These are phyloP conservation scores for Myripristis murdjan DNA, from an alignment of 2,797 vertebrate species.

Conservation along the genomic window DNA sequence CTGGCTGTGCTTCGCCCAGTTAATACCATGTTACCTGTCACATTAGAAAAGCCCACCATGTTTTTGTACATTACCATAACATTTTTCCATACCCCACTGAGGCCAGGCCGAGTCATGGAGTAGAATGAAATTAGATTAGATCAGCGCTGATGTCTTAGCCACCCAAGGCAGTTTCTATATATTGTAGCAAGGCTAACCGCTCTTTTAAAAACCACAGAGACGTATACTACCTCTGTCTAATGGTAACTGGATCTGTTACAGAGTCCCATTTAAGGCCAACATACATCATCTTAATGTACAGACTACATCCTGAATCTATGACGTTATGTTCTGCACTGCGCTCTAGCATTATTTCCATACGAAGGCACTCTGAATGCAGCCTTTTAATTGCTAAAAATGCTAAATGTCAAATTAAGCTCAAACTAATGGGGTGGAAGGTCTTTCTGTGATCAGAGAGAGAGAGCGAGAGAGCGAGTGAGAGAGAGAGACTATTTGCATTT, in stretches of 20 bases:
- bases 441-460: slow-evolving; percentile 75
- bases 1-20: slow-evolving; percentile 38
- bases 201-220: slow-evolving; percentile 77
- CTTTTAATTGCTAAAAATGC: slow-evolving; percentile 88
- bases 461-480: slow-evolving; percentile 5
- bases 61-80: slow-evolving; percentile 75
- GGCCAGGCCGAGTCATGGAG: slow-evolving; percentile 68
- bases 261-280: slow-evolving; percentile 77
- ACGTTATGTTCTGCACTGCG: slow-evolving; percentile 68
- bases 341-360: slow-evolving; percentile 66
- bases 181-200: slow-evolving; percentile 65
- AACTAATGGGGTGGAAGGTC: slow-evolving; percentile 87
- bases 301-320: slow-evolving; percentile 74
- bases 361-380: slow-evolving; percentile 74
- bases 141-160: slow-evolving; percentile 78
- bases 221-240: slow-evolving; percentile 76
- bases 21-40: slow-evolving; percentile 81
- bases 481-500: slow-evolving; percentile 83
- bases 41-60: slow-evolving; percentile 77
- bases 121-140: slow-evolving; percentile 83
- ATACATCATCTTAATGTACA: slow-evolving; percentile 82
- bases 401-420: slow-evolving; percentile 89
- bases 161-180: slow-evolving; percentile 77
- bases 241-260: slow-evolving; percentile 80
- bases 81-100: slow-evolving; percentile 76